A percentile compares a stretch with the other conserved stretches of the same genome.
phyloP scores from a whole-genome alignment of 1,140 invertebrate species.

The Drosophila simulans region DNA sequence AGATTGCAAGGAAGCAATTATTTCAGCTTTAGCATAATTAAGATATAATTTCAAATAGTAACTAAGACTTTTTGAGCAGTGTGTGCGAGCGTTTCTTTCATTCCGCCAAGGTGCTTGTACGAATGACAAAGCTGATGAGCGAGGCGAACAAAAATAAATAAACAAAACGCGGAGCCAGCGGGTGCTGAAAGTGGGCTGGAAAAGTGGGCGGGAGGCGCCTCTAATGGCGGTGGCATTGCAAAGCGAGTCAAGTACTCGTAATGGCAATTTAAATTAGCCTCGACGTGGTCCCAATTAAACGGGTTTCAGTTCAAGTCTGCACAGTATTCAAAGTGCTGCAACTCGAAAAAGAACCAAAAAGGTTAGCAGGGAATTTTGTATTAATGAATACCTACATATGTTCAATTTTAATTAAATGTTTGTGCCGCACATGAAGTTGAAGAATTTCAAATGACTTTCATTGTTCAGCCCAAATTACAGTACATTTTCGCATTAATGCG shows the following conservation, averaged over 20 bases:
- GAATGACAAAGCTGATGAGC: slow-evolving; percentile 39
- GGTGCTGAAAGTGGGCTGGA: not conserved
- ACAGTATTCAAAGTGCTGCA: slow-evolving; percentile 15
- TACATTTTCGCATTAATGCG: not conserved
- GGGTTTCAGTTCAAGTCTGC: slow-evolving; percentile 20
- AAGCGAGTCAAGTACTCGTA: slow-evolving; percentile 58
- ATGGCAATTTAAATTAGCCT: slow-evolving; percentile 69
- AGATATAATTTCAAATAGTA: no score
- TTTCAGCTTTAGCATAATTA: no score
- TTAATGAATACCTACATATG: slow-evolving; percentile 11
- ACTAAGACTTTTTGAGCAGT: not conserved
- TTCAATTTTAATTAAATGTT: slow-evolving; percentile 12
- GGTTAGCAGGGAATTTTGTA: slow-evolving; percentile 6
- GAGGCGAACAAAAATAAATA: slow-evolving; percentile 37
- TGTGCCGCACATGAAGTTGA: not conserved
- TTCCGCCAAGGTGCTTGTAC: slow-evolving; percentile 30
- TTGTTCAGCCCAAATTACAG: not conserved
- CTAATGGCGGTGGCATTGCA: slow-evolving; percentile 17
- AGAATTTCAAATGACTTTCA: not conserved
- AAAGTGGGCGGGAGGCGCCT: not conserved
- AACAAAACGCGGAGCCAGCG: slow-evolving; percentile 35
- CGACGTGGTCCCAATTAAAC: slow-evolving; percentile 57
- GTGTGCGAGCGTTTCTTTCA: slow-evolving; percentile 9
- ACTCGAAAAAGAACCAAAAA: not conserved
- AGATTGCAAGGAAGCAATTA: no score